A percentile compares a stretch with the other conserved stretches of the same genome.
Evolutionary conservation across 2,888 invertebrate genomes (phyloP).

Genomic region (Drosophila yooni): DNA sequence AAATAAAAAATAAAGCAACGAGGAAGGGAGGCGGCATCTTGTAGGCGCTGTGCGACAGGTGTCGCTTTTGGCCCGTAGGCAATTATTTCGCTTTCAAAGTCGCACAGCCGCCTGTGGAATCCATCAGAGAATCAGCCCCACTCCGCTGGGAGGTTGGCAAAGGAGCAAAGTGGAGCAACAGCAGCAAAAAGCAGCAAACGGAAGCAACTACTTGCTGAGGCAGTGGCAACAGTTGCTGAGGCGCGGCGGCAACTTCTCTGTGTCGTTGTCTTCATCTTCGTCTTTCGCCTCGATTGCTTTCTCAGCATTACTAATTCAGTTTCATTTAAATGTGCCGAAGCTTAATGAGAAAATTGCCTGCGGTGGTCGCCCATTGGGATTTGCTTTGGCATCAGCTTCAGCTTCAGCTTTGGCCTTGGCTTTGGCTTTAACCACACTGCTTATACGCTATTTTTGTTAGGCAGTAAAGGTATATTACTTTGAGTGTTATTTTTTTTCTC

Average conservation of each 20-base stretch:
- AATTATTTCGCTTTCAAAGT: constrained; percentile 73
- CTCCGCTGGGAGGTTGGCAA: constrained; percentile 16
- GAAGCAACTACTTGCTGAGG: constrained; percentile 27
- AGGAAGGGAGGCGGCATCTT: background rate
- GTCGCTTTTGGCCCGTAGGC: constrained; percentile 59
- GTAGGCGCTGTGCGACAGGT: constrained; percentile 49
- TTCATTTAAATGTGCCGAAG: constrained; percentile 77
- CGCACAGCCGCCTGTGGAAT: constrained; percentile 55
- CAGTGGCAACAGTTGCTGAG: constrained; percentile 50
- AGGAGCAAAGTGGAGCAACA: constrained; percentile 4
- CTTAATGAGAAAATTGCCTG: constrained; percentile 81
- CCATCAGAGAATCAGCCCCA: constrained; percentile 35
- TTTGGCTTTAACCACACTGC: background rate
- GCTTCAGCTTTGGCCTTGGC: background rate
- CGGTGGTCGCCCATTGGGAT: constrained; percentile 59
- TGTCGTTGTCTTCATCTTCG: constrained; percentile 1
- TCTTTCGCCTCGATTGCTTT: constrained; percentile 43
- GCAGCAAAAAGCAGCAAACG: constrained; percentile 1
- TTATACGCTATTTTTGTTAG: background rate
- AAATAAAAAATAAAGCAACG: constrained; percentile 27
- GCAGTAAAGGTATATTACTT: background rate
- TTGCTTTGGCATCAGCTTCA: constrained; percentile 19
- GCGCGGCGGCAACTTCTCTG: background rate
- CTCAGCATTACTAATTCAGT: constrained; percentile 77
- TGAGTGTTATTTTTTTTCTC: background rate